phyloP scores from a whole-genome alignment of 2,113 vertebrate genomes.

The Phaethon lepturus region DNA sequence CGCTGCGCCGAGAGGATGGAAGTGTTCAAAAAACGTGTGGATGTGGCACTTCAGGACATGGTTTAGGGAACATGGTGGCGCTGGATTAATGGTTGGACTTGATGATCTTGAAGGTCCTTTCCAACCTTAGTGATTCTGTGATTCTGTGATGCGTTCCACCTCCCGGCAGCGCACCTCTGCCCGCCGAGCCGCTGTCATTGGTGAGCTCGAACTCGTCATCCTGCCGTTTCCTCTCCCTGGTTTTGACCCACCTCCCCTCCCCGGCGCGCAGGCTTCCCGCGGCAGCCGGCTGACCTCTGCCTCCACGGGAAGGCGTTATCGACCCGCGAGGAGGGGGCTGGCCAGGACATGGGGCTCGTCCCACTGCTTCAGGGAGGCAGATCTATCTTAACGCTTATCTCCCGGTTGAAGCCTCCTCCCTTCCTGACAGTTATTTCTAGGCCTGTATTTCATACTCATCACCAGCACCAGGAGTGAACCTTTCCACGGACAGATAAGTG shows the following conservation, averaged over 20 bases:
- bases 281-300: conserved; percentile 31
- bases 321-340: not conserved
- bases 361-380: conserved; percentile 45
- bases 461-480: conserved; percentile 56
- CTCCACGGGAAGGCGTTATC: conserved; percentile 3
- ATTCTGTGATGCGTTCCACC: not conserved
- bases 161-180: fast-evolving
- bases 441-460: conserved; percentile 73
- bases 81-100: too few relatives aligned
- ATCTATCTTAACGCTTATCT: conserved; percentile 68
- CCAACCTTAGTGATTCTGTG: too few relatives aligned
- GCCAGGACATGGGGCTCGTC: conserved; percentile 47
- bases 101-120: too few relatives aligned
- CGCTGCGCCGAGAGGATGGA: fast-evolving
- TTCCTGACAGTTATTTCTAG: conserved; percentile 63
- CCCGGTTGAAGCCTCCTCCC: conserved; percentile 43
- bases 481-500: conserved; percentile 73
- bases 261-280: fast-evolving
- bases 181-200: not conserved
- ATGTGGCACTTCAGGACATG: too few relatives aligned
- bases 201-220: fast-evolving
- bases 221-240: not conserved
- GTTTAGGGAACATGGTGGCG: too few relatives aligned
- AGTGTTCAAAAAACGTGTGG: too few relatives aligned
- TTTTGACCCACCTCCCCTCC: not conserved